These are phyloP conservation scores for Notodonta dromedarius DNA, from an alignment of 2,888 invertebrate genomes.

Conservation along the genomic window DNA sequence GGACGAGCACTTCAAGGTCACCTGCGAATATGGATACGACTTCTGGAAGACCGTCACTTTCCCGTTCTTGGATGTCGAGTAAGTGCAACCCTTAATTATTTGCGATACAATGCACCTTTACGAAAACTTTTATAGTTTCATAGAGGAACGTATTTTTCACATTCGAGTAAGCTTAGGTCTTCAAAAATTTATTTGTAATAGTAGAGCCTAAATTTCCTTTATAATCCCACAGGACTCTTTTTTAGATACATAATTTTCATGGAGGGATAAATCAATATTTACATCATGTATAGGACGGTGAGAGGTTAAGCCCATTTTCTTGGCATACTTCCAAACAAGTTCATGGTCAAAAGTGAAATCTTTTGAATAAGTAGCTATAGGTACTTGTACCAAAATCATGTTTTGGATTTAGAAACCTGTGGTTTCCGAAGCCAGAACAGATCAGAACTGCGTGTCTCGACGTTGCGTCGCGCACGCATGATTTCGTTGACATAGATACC, in stretches of 20 bases:
- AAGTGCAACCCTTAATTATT: constrained; percentile 73
- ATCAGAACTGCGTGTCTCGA: constrained; percentile 16
- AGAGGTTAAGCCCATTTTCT: constrained; percentile 17
- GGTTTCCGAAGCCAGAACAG: constrained; percentile 15
- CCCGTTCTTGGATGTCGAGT: constrained; percentile 97
- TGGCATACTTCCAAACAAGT: constrained; percentile 16
- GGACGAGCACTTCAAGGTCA: constrained; percentile 97
- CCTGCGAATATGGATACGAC: constrained; percentile 97
- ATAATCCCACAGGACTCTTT: no score
- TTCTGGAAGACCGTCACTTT: constrained; percentile 98
- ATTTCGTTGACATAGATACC: constrained; percentile 36
- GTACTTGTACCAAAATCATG: constrained; percentile 12
- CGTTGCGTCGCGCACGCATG: constrained; percentile 37
- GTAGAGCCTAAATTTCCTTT: no score
- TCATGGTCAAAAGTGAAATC: constrained; percentile 23
- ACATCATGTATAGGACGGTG: no score
- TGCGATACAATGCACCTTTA: not conserved
- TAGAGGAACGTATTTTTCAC: not conserved
- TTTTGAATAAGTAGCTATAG: constrained; percentile 7
- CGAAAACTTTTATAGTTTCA: not conserved
- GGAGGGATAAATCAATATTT: no score
- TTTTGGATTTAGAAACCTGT: constrained; percentile 19
- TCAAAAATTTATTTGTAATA: no score
- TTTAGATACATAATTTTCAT: no score
- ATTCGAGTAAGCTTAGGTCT: not conserved